These are phyloP conservation scores for Heterochromis multidens DNA, from an alignment of 2,113 vertebrate species.

Conservation along the genomic window DNA sequence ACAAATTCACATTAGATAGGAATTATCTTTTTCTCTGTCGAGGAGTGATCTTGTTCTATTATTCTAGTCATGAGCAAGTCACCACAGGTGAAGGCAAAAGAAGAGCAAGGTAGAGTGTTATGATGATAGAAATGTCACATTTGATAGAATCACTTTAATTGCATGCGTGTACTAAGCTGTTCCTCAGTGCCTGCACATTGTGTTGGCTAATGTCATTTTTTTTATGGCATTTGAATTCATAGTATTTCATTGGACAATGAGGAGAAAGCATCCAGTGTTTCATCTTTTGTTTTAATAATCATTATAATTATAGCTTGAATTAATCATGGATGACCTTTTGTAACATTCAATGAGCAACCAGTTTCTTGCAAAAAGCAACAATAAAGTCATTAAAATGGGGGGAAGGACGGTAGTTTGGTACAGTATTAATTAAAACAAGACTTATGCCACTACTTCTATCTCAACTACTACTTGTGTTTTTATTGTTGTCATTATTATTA, in stretches of 20 bases:
- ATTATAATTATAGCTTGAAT: constrained; percentile 53
- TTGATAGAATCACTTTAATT: constrained; percentile 60
- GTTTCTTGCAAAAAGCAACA: constrained; percentile 22
- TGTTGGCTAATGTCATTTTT: constrained; percentile 31
- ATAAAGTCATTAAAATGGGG: constrained; percentile 30
- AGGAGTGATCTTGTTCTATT: constrained; percentile 47
- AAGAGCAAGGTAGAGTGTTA: constrained; percentile 6
- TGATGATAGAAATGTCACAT: constrained; percentile 54
- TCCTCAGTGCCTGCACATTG: constrained; percentile 4
- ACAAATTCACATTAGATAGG: constrained; percentile 67
- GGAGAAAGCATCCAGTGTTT: constrained; percentile 11
- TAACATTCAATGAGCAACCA: background rate
- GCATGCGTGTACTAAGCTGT: constrained; percentile 30
- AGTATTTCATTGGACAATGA: constrained; percentile 34
- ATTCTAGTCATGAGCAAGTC: constrained; percentile 50
- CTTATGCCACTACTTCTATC: background rate
- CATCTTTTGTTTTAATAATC: constrained; percentile 51
- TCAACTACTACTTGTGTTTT: background rate
- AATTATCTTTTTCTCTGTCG: constrained; percentile 50
- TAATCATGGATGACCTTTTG: constrained; percentile 49
- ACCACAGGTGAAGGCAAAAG: constrained; percentile 49
- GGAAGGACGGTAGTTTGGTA: background rate
- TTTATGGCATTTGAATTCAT: constrained; percentile 47
- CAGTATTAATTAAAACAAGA: background rate
- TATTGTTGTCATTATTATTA: background rate